Evolutionary conservation across 2,888 invertebrate genomes (phyloP).

Genomic region (Amiota minor): DNA sequence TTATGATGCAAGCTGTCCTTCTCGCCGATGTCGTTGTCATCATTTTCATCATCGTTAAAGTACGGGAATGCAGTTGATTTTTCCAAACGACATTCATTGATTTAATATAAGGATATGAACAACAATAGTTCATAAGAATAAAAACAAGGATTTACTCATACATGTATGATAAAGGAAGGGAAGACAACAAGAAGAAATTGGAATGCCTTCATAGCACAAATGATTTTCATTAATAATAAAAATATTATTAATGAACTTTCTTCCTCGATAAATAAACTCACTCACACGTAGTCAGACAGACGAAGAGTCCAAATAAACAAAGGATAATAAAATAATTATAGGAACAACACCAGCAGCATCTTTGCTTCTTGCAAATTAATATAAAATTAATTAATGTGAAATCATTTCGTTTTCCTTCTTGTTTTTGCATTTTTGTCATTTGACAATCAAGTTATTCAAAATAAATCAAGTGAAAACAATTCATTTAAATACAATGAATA

Average conservation of each 20-base stretch:
- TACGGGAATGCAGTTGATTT: constrained; percentile 5
- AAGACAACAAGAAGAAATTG: background rate
- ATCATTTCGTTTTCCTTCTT: background rate
- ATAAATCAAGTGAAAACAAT: constrained; percentile 22
- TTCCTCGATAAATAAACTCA: background rate
- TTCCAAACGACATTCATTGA: constrained; percentile 6
- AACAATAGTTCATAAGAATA: too few relatives aligned
- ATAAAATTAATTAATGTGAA: constrained; percentile 18
- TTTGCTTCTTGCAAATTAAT: constrained; percentile 15
- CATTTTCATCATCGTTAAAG: background rate
- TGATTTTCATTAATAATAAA: constrained; percentile 14
- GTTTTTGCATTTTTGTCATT: background rate
- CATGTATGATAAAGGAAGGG: background rate
- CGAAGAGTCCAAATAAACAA: too few relatives aligned
- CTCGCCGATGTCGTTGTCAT: background rate
- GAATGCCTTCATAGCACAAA: constrained; percentile 9
- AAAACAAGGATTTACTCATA: background rate
- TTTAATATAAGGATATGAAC: constrained; percentile 5
- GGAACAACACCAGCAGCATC: too few relatives aligned
- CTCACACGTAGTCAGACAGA: background rate
- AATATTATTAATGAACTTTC: constrained; percentile 16
- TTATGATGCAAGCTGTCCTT: too few relatives aligned
- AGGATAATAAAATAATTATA: too few relatives aligned
- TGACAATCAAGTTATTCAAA: constrained; percentile 12
- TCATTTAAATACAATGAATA: constrained; percentile 5